A percentile compares a stretch with the other conserved stretches of the same genome.
These are phyloP conservation scores for Notolabrus celidotus DNA, from an alignment of 2,797 vertebrate species.

Conservation along the genomic window DNA sequence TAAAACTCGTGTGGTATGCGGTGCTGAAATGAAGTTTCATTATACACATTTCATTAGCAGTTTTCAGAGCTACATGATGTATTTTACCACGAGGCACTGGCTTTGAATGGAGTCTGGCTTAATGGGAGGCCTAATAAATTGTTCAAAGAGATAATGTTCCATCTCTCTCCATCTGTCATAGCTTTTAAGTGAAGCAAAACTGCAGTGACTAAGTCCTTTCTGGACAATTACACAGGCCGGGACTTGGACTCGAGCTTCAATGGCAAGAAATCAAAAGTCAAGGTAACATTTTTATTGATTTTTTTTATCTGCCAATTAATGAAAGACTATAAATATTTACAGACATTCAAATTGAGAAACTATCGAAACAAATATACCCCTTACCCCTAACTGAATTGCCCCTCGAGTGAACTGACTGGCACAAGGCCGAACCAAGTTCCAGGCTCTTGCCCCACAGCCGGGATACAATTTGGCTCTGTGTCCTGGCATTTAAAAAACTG, in stretches of 20 bases:
- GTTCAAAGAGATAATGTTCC: slow-evolving; percentile 46
- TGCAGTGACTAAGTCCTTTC: slow-evolving; percentile 33
- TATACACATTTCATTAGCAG: slow-evolving; percentile 19
- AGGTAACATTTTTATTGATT: slow-evolving; percentile 22
- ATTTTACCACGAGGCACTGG: slow-evolving; percentile 21
- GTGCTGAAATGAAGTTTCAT: slow-evolving; percentile 9
- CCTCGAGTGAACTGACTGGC: slow-evolving; percentile 28
- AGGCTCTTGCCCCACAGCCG: slow-evolving; percentile 33
- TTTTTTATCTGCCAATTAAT: slow-evolving; percentile 12
- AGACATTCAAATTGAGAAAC: slow-evolving; percentile 1
- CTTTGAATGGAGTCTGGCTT: slow-evolving; percentile 33
- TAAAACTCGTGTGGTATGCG: neutral
- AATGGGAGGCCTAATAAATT: slow-evolving; percentile 53
- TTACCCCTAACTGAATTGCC: neutral
- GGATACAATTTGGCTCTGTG: slow-evolving; percentile 53
- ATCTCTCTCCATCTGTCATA: slow-evolving; percentile 53
- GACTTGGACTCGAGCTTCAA: slow-evolving; percentile 29
- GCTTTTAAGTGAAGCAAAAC: slow-evolving; percentile 54
- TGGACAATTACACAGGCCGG: slow-evolving; percentile 28
- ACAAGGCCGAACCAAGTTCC: slow-evolving; percentile 20
- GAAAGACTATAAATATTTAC: neutral
- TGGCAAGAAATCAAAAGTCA: slow-evolving; percentile 33
- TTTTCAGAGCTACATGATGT: slow-evolving; percentile 35
- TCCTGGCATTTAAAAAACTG: slow-evolving; percentile 47
- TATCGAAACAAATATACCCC: slow-evolving; percentile 12